Percentiles rank a stretch among this genome's conserved stretches.
Conservation (phyloP, 2,797 vertebrate genomes). For the Alosa sapidissima region DNA sequence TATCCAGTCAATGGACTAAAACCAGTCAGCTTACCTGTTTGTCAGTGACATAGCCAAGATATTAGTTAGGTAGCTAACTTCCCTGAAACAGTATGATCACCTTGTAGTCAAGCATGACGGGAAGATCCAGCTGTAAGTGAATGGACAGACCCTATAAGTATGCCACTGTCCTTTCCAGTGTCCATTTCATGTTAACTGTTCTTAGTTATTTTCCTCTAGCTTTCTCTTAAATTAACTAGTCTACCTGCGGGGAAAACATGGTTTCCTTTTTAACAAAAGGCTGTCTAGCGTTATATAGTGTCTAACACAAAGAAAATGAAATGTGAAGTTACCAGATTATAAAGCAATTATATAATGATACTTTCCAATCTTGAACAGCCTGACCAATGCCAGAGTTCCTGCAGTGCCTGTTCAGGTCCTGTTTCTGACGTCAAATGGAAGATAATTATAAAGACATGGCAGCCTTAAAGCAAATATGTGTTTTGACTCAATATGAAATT, state of each 20-base stretch:
- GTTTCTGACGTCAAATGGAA: neutral
- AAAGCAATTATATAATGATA: too few species aligned
- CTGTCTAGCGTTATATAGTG: neutral
- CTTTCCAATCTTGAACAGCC: too few species aligned
- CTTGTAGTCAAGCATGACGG: neutral
- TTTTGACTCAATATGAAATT: slow-evolving; percentile 26
- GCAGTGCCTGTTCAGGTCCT: too few species aligned
- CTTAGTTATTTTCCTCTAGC: too few species aligned
- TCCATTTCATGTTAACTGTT: too few species aligned
- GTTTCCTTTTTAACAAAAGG: neutral
- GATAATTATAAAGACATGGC: neutral
- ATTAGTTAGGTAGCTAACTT: neutral
- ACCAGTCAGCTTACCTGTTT: neutral
- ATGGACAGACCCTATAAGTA: too few species aligned
- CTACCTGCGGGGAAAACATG: too few species aligned
- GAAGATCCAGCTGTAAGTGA: neutral
- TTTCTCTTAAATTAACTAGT: too few species aligned
- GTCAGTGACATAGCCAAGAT: neutral
- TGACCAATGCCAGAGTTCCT: too few species aligned
- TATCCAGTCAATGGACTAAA: slow-evolving; percentile 37
- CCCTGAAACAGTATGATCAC: neutral
- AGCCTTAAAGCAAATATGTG: neutral
- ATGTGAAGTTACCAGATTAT: too few species aligned
- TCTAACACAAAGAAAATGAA: too few species aligned
- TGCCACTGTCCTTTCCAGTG: too few species aligned